Conservation (phyloP, 2,888 invertebrate genomes). For the Scelioninae gen. 1 region DNA sequence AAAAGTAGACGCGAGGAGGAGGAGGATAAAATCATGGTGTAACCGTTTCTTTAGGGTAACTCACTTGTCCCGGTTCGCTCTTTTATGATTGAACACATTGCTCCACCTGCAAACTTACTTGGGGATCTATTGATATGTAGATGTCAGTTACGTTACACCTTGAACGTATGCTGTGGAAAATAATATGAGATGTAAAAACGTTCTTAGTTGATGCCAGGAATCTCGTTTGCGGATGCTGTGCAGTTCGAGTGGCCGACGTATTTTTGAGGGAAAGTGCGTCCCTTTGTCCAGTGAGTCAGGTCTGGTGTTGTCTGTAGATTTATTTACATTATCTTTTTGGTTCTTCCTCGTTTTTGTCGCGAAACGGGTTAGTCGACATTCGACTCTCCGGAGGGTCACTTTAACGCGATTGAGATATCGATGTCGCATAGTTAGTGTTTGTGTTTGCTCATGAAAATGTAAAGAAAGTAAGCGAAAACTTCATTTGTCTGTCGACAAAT, state of each 20-base stretch:
- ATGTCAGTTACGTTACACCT: conserved; percentile 82
- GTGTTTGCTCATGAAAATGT: conserved; percentile 9
- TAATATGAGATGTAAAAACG: conserved; percentile 70
- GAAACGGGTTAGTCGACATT: conserved; percentile 38
- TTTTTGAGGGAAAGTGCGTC: conserved; percentile 43
- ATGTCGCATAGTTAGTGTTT: conserved; percentile 18
- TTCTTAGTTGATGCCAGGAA: conserved; percentile 19
- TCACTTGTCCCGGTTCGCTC: conserved; percentile 82
- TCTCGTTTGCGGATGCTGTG: conserved; percentile 53
- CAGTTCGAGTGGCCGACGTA: conserved; percentile 46
- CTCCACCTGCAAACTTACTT: conserved; percentile 83
- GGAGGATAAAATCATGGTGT: conserved; percentile 80
- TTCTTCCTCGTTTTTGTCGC: conserved; percentile 53
- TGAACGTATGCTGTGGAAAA: conserved; percentile 75
- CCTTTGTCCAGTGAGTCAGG: conserved; percentile 37
- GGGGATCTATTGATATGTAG: conserved; percentile 82
- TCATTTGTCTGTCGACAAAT: conserved; percentile 52
- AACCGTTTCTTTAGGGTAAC: conserved; percentile 82
- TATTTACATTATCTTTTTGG: conserved; percentile 56
- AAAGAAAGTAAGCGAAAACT: conserved; percentile 37
- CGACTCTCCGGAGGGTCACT: conserved; percentile 19
- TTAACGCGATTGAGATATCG: conserved; percentile 60
- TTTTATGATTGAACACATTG: conserved; percentile 78
- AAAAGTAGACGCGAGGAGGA: conserved; percentile 46
- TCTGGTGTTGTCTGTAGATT: conserved; percentile 33